Evolutionary conservation across 2,888 invertebrate species (phyloP).

Genomic region (Leptopterna dolabrata): DNA sequence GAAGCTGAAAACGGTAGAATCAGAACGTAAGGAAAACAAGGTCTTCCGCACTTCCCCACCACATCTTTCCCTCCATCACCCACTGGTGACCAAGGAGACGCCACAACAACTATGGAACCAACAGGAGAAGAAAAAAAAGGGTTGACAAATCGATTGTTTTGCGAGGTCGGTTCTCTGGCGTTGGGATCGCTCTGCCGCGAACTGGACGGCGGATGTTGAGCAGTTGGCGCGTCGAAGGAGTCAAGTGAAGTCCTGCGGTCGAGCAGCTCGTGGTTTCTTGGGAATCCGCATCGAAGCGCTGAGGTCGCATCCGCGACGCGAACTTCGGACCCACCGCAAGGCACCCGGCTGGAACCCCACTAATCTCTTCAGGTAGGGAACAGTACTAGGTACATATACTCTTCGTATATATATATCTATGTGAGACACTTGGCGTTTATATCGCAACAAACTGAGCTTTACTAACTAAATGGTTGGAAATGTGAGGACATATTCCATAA

Average conservation of each 20-base stretch:
- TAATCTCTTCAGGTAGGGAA: not conserved
- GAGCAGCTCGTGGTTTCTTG: not conserved
- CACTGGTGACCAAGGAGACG: slow-evolving; percentile 12
- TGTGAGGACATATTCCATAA: too few relatives aligned
- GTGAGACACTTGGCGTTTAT: too few relatives aligned
- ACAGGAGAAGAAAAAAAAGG: not conserved
- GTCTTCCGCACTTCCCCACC: not conserved
- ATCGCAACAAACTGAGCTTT: too few relatives aligned
- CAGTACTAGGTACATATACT: too few relatives aligned
- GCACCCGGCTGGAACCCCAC: not conserved
- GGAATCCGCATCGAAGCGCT: not conserved
- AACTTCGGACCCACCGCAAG: not conserved
- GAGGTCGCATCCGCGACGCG: not conserved
- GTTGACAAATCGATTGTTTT: slow-evolving; percentile 19
- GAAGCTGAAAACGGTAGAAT: not conserved
- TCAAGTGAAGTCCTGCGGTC: not conserved
- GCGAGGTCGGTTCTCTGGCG: not conserved
- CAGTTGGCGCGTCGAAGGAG: not conserved
- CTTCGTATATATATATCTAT: too few relatives aligned
- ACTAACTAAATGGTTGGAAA: too few relatives aligned
- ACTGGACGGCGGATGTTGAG: not conserved
- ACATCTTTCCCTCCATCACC: not conserved
- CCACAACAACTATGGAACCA: slow-evolving; percentile 1
- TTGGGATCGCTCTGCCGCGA: not conserved
- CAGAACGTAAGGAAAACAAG: not conserved